A percentile compares a stretch with the other conserved stretches of the same genome.
These are phyloP conservation scores for Eumaeus atala DNA, from an alignment of 1,140 invertebrate genomes.

Conservation along the genomic window DNA sequence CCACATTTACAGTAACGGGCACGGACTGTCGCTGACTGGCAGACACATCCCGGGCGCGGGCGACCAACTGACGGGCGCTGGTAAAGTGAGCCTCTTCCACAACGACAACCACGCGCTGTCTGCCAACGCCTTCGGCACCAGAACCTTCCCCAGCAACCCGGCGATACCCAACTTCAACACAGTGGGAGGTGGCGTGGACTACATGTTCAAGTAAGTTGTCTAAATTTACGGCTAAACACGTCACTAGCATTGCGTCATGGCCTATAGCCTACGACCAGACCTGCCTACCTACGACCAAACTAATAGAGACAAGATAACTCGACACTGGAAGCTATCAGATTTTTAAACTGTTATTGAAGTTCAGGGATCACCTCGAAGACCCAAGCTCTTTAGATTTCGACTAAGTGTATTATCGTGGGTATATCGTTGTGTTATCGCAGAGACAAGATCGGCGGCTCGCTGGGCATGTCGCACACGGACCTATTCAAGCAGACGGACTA, in stretches of 20 bases:
- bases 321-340: too few species aligned
- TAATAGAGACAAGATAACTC: too few species aligned
- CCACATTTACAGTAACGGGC: conserved; percentile 33
- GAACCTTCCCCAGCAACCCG: conserved; percentile 34
- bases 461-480: conserved; percentile 33
- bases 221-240: too few species aligned
- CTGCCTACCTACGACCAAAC: too few species aligned
- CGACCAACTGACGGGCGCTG: conserved; percentile 35
- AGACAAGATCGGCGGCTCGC: conserved; percentile 38
- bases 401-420: too few species aligned
- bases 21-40: conserved; percentile 29
- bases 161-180: conserved; percentile 40
- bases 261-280: too few species aligned
- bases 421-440: too few species aligned
- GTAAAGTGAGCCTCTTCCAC: conserved; percentile 35
- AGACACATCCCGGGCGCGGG: conserved; percentile 33
- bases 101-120: conserved; percentile 39
- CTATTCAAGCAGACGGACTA: conserved; percentile 40
- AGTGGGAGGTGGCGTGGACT: conserved; percentile 37
- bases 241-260: too few species aligned
- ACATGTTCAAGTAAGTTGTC: conserved; percentile 36
- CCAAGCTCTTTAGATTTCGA: too few species aligned
- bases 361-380: too few species aligned
- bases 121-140: conserved; percentile 40
- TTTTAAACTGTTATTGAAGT: too few species aligned